Evolutionary conservation across 2,113 vertebrate genomes (phyloP).

Genomic region (Globicephala melas): DNA sequence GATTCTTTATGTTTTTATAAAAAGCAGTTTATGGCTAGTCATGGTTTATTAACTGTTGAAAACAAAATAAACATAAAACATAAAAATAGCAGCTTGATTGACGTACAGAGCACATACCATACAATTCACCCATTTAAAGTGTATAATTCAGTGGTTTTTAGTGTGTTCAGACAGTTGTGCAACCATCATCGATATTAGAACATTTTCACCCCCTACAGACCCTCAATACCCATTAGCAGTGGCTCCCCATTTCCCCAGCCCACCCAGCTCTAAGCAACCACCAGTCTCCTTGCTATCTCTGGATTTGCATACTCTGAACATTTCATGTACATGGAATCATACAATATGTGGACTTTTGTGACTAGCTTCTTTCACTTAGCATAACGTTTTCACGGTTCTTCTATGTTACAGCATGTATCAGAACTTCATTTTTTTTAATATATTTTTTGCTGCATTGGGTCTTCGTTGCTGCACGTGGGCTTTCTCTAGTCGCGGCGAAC

Average conservation of each 20-base stretch:
- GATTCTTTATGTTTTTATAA: background rate
- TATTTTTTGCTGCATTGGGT: too few relatives aligned
- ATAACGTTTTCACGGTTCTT: background rate
- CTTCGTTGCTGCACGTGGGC: too few relatives aligned
- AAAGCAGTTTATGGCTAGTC: background rate
- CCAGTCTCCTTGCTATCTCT: background rate
- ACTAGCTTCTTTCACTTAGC: background rate
- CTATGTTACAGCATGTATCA: background rate
- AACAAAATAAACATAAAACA: background rate
- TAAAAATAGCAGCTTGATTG: background rate
- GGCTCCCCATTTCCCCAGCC: background rate
- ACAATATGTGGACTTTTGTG: background rate
- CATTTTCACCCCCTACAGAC: background rate
- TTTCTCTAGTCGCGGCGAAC: too few relatives aligned
- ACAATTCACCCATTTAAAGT: background rate
- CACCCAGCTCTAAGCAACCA: background rate
- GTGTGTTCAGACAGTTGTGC: background rate
- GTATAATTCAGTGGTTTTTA: background rate
- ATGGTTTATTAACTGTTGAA: constrained; percentile 6
- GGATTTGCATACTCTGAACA: background rate
- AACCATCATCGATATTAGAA: background rate
- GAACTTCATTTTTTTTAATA: background rate
- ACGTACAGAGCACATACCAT: background rate
- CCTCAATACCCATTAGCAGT: background rate
- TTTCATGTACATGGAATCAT: background rate